Conservation (phyloP, 2,888 invertebrate species). For the Drosophila kambysellisi region DNA sequence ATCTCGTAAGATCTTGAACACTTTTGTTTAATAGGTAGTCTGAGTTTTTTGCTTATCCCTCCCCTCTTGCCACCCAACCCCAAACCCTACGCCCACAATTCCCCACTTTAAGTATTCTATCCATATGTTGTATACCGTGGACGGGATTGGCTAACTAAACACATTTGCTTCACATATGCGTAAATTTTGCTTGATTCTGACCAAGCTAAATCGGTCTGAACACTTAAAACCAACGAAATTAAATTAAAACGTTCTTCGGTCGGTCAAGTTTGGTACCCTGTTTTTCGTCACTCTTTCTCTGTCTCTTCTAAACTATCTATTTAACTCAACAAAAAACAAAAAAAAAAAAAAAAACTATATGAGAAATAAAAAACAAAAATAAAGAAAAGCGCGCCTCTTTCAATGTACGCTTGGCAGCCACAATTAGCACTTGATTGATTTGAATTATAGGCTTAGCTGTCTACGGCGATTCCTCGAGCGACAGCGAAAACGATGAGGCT, state of each 20-base stretch:
- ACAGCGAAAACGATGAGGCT: constrained; percentile 86
- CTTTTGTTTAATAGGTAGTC: constrained; percentile 61
- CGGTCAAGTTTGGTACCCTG: constrained; percentile 4
- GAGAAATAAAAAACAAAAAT: constrained; percentile 12
- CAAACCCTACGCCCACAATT: background rate
- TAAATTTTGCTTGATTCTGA: constrained; percentile 27
- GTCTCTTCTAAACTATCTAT: constrained; percentile 28
- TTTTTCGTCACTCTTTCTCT: constrained; percentile 7
- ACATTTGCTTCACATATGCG: background rate
- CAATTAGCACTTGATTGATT: constrained; percentile 82
- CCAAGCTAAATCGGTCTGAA: constrained; percentile 4
- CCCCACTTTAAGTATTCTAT: constrained; percentile 9
- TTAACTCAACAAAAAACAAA: constrained; percentile 16
- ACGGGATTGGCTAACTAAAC: constrained; percentile 28
- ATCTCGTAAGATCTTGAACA: constrained; percentile 61
- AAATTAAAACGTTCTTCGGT: constrained; percentile 6
- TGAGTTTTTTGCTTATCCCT: constrained; percentile 46
- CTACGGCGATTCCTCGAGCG: constrained; percentile 90
- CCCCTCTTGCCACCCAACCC: background rate
- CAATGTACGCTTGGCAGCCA: constrained; percentile 56
- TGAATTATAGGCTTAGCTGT: constrained; percentile 91
- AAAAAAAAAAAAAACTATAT: constrained; percentile 10
- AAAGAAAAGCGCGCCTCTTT: constrained; percentile 43
- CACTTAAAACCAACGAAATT: background rate
- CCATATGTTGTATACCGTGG: constrained; percentile 24